Evolutionary conservation across 1,140 invertebrate species (phyloP).

Genomic region (Grapholita molesta): DNA sequence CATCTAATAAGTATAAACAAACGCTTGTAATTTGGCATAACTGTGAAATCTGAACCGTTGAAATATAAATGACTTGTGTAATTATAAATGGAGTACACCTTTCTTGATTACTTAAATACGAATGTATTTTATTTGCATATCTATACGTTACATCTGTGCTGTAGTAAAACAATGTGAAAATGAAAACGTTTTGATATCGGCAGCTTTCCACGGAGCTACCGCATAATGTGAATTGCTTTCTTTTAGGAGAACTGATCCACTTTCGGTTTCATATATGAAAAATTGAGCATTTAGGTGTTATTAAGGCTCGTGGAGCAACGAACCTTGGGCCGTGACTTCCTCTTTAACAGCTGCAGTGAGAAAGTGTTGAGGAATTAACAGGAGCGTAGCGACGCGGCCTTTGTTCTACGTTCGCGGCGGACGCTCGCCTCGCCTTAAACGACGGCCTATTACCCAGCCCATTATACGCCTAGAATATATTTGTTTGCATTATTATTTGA

Average conservation of each 20-base stretch:
- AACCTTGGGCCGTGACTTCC: conserved; percentile 67
- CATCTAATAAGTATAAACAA: neutral
- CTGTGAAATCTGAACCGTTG: neutral
- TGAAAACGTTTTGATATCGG: conserved; percentile 31
- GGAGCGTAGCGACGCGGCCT: conserved; percentile 55
- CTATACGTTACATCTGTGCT: conserved; percentile 3
- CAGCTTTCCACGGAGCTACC: conserved; percentile 20
- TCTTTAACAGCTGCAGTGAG: conserved; percentile 62
- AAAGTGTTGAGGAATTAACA: conserved; percentile 63
- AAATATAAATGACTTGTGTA: neutral
- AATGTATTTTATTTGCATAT: conserved; percentile 3
- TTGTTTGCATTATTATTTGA: conserved; percentile 41
- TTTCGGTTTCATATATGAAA: conserved; percentile 42
- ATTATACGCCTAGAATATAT: conserved; percentile 48
- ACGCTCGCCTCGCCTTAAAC: conserved; percentile 37
- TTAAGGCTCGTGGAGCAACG: conserved; percentile 46
- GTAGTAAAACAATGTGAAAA: conserved; percentile 28
- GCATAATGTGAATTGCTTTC: conserved; percentile 31
- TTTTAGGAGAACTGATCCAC: conserved; percentile 27
- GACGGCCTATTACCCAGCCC: conserved; percentile 41
- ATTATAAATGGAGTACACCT: neutral
- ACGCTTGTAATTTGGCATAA: neutral
- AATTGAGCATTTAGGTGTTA: conserved; percentile 32
- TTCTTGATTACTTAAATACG: neutral
- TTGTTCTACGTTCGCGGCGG: conserved; percentile 59